Conservation (phyloP, 2,888 invertebrate species). For the Frankliniella intonsa region DNA sequence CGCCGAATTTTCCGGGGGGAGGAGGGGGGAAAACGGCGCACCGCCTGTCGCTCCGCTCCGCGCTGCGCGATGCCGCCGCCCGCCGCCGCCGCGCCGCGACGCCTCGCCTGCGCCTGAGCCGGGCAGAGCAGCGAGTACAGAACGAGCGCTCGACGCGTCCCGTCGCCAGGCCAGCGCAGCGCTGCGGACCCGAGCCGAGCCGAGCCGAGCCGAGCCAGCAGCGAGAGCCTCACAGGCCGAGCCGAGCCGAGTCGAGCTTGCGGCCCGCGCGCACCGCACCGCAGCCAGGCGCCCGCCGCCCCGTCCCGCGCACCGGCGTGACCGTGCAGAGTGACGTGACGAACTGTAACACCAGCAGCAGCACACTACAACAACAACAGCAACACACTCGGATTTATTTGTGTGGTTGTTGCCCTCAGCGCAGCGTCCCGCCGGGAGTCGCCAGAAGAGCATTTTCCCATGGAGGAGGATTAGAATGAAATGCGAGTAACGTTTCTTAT, state of each 20-base stretch:
- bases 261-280: neutral
- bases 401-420: neutral
- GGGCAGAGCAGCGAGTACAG: neutral
- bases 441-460: neutral
- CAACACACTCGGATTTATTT: neutral
- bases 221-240: neutral
- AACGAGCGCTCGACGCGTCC: neutral
- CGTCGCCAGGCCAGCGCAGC: neutral
- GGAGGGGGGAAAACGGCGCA: too few relatives aligned
- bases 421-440: too few relatives aligned
- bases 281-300: neutral
- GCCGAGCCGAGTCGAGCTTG: neutral
- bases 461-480: conserved; percentile 16
- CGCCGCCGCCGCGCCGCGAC: neutral
- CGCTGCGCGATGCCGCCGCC: neutral
- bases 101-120: neutral
- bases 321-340: conserved; percentile 28
- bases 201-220: neutral
- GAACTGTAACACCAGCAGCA: conserved; percentile 27
- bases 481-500: neutral
- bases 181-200: neutral
- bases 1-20: neutral
- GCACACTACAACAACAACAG: neutral
- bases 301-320: conserved; percentile 1
- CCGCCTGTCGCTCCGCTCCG: conserved; percentile 14